phyloP scores from a whole-genome alignment of 2,888 invertebrate species.

The Neoscelio sp. region DNA sequence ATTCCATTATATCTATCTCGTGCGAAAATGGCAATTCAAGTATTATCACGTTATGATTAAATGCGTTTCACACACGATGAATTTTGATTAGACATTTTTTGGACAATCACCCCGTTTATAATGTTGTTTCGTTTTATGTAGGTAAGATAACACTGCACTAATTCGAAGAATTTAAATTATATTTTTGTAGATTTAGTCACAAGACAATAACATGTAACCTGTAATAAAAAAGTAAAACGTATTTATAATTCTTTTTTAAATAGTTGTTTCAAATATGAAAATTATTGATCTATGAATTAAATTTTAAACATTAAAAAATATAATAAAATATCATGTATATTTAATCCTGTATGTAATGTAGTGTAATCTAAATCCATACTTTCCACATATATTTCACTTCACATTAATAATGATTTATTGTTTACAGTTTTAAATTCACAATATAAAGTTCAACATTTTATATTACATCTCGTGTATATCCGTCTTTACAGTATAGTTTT shows the following conservation, averaged over 20 bases:
- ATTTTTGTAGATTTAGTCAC: background rate
- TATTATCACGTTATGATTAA: constrained; percentile 25
- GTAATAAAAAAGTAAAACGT: constrained; percentile 1
- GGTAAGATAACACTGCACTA: background rate
- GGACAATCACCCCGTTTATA: background rate
- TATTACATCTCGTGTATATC: background rate
- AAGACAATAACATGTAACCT: background rate
- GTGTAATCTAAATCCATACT: no score
- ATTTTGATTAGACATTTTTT: constrained; percentile 23
- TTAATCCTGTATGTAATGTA: no score
- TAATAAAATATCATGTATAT: no score
- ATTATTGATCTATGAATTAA: no score
- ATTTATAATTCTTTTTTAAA: background rate
- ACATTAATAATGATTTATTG: no score
- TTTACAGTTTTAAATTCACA: background rate
- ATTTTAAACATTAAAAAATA: no score
- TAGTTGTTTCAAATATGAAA: no score
- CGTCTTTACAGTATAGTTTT: background rate
- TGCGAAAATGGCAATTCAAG: constrained; percentile 21
- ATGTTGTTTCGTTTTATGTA: background rate
- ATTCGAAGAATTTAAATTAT: constrained; percentile 13
- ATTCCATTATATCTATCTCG: constrained; percentile 17
- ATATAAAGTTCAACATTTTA: background rate
- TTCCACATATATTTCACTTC: no score
- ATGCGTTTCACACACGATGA: constrained; percentile 19